Evolutionary conservation across 2,113 vertebrate genomes (phyloP), one percentile per base, ranked within the genome.

Genomic region (Miniopterus natalensis): DNA sequence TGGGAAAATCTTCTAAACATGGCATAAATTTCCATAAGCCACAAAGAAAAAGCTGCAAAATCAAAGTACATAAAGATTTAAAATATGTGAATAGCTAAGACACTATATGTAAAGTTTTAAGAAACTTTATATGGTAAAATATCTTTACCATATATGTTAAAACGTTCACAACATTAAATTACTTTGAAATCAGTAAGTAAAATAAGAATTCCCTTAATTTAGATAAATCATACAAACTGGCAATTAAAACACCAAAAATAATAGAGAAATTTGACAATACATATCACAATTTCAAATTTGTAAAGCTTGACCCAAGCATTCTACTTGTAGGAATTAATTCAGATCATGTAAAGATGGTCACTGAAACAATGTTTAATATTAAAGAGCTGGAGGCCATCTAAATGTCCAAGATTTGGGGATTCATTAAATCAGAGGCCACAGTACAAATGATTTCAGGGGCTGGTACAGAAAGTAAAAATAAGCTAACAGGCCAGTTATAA

Each of bases 41-140:
- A 88, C 20, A 92, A 96, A 92, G 40, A 65, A 88, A 53, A 94
- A 61, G 15, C 40, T 84, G 81, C 20, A 90, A 87, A 90, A 74
- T 71, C 23, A 84, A 96, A 94, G 87, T 40, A 83, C 2, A 61
- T 8, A 75, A 68, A 96, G 83, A 71, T 21, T 45, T n/a, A 29
- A 92, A 85, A n/a, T 94, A 42, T 42, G 47, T 66, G 14, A 85
- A 87, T 4, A 74, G 49, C 68, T 59, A 74, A 74, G 53, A 74
- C 1, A 92, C 3, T 14, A 27, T 42, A 89, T 7, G 23, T 47
- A 29, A 88, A 55, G 59, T 14, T 63, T 73, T 79, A 66, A 83
- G 74, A 92, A 85, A 57, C 70, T 36, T 36, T 36, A 36, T 36
- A 36, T 47, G n/a, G 78, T 49, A 79, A 83, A 61, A 42, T 73